These are phyloP conservation scores for Furnarius figulus DNA, from an alignment of 2,113 vertebrate species.

Conservation along the genomic window DNA sequence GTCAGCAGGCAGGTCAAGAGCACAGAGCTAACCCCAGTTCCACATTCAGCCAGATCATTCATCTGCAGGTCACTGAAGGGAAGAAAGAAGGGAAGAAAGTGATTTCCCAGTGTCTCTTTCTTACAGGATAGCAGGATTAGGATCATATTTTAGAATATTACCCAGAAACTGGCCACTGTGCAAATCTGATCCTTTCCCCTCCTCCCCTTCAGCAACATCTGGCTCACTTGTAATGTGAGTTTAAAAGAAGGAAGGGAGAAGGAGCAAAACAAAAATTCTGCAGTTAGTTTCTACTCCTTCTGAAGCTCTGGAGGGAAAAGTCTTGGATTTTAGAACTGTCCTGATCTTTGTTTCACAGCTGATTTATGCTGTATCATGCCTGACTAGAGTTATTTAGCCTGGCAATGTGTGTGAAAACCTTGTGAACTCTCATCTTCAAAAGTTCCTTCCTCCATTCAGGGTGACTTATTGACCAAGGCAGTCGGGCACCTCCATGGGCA, in stretches of 20 bases:
- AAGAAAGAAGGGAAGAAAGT: not conserved
- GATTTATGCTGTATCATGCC: not conserved
- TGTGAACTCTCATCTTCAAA: not conserved
- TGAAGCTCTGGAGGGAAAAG: not conserved
- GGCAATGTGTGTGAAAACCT: not conserved
- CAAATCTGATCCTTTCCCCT: not conserved
- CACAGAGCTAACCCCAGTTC: not conserved
- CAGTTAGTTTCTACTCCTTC: not conserved
- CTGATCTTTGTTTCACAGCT: not conserved
- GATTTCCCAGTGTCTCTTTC: not conserved
- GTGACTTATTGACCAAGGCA: not conserved
- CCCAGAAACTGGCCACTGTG: not conserved
- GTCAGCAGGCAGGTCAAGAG: not conserved
- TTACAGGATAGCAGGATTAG: not conserved
- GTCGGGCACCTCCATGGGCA: not conserved
- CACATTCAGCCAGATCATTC: not conserved
- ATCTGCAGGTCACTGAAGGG: not conserved
- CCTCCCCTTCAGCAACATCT: not conserved
- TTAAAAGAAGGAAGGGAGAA: not conserved
- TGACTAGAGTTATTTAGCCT: not conserved
- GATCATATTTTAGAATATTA: not conserved
- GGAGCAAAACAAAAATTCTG: not conserved
- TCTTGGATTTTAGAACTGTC: not conserved
- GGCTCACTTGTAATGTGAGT: not conserved
- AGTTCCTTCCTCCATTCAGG: not conserved